These are phyloP conservation scores for Struthidea cinerea DNA, from an alignment of 2,113 vertebrate species.

Conservation along the genomic window DNA sequence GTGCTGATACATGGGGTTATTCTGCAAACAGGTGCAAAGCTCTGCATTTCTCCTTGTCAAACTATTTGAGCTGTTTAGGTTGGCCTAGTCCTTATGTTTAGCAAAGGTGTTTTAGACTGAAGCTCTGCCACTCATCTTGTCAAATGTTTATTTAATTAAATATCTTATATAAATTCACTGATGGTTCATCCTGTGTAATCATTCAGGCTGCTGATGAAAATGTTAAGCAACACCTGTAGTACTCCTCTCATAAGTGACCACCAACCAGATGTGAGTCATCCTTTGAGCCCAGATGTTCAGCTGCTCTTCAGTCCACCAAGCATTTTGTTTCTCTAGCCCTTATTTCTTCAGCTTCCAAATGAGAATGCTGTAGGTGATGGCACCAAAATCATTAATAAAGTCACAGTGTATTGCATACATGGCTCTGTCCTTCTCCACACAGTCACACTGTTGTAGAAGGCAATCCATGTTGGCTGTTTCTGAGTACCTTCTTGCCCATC, in stretches of 20 bases:
- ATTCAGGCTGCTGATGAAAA: background rate
- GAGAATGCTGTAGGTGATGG: background rate
- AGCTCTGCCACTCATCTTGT: background rate
- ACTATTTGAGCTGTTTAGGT: background rate
- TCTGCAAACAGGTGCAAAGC: background rate
- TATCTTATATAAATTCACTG: background rate
- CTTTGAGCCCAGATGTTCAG: background rate
- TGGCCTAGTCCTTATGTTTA: background rate
- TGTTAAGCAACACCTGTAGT: background rate
- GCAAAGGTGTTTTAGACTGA: background rate
- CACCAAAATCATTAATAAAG: background rate
- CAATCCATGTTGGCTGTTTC: background rate
- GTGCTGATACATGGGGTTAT: background rate
- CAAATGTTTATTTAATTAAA: background rate
- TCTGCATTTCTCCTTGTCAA: background rate
- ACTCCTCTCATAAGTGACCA: background rate
- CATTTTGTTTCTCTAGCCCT: background rate
- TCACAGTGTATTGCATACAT: background rate
- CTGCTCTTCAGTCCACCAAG: background rate
- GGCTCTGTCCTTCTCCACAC: background rate
- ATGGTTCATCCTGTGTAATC: background rate
- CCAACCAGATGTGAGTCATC: background rate
- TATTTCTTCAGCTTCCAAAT: background rate
- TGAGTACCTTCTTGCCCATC: background rate
- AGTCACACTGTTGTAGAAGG: background rate